A percentile compares a stretch with the other conserved stretches of the same genome.
Conservation (phyloP, 2,888 invertebrate species). For the Perizoma affinitatum region DNA sequence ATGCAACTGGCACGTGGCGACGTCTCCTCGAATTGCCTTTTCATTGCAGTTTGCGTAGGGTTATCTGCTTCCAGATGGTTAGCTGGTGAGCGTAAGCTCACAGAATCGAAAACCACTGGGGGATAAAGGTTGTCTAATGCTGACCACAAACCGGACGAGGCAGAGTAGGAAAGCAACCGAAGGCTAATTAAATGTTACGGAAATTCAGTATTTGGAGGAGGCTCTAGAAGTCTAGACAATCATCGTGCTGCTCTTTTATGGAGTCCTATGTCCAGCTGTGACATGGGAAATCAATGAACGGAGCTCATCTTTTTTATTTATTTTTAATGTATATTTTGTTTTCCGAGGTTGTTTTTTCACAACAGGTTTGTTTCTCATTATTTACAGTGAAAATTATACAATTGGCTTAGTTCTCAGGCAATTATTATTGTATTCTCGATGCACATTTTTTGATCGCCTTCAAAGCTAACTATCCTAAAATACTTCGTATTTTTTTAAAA, state of each 20-base stretch:
- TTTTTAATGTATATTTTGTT: background rate
- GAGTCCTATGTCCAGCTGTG: no score
- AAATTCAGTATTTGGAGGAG: no score
- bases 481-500: background rate
- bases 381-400: conserved; percentile 9
- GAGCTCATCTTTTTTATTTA: no score
- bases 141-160: no score
- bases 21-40: conserved; percentile 15
- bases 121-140: no score
- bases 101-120: no score
- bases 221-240: no score
- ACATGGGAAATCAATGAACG: no score
- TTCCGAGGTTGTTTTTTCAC: conserved; percentile 16
- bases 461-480: background rate
- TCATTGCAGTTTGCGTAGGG: conserved; percentile 18
- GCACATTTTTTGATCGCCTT: conserved; percentile 18
- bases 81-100: no score
- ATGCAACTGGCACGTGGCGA: conserved; percentile 24
- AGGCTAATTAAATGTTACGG: no score
- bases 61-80: background rate
- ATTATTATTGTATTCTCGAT: conserved; percentile 21
- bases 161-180: no score
- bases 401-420: conserved; percentile 23
- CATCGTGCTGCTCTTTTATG: no score
- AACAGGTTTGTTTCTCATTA: conserved; percentile 19